Conservation (phyloP, 2,113 vertebrate species). For the Macquaria ambigua region DNA sequence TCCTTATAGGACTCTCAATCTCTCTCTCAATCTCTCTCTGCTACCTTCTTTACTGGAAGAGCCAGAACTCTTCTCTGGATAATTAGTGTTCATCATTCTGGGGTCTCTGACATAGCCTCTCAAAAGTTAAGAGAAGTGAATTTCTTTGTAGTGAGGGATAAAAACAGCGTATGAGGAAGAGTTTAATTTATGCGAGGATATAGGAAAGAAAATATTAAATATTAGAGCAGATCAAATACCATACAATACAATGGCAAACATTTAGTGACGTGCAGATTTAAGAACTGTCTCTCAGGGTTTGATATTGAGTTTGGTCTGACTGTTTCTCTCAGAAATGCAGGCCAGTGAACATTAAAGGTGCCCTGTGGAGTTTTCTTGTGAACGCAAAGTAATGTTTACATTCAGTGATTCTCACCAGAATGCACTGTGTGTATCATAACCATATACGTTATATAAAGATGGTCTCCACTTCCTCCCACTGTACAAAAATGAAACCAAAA, state of each 20-base stretch:
- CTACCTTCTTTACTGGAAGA: neutral
- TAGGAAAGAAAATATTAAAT: neutral
- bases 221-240: neutral
- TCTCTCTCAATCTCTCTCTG: neutral
- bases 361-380: neutral
- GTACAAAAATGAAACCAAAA: no score
- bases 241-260: neutral
- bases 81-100: neutral
- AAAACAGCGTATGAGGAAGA: no score
- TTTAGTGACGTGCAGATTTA: neutral
- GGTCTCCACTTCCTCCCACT: no score
- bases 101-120: neutral
- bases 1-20: neutral
- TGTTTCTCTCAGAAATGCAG: neutral
- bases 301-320: neutral
- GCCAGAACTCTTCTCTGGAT: neutral
- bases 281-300: neutral
- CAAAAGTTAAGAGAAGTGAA: neutral
- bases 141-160: neutral
- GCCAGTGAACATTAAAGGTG: neutral
- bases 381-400: neutral
- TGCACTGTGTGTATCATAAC: neutral
- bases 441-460: no score
- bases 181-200: neutral
- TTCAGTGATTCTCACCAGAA: neutral